Evolutionary conservation across 2,888 invertebrate species (phyloP), one percentile per base, ranked within the genome.

Genomic region (Ochropleura leucogaster): DNA sequence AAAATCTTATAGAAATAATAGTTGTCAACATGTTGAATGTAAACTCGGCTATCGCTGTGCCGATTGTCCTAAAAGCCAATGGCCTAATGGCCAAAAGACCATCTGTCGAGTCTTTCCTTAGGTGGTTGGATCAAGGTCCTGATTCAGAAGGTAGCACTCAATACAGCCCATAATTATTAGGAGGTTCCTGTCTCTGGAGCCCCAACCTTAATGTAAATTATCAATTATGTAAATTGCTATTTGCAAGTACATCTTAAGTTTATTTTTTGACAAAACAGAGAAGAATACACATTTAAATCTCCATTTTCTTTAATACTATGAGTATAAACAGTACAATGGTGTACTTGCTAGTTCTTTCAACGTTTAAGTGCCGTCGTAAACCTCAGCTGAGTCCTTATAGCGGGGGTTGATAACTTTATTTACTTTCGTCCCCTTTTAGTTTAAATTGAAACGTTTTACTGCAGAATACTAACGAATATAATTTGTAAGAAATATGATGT

Each of bases 351-450:
- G 82, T 81, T 75, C 69, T 70, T 75, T 74, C 64, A 70, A 30
- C 82, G 49, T 74, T 84, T 85, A 74, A 84, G 69, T 70, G 10
- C 30, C n/a, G 42, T 81, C 85, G 67, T 81, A 84, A 84, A 81
- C 63, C 67, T 64, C 72, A 67, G 59, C 55, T 51, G 71, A 55
- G 12, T 70, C 57, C 81, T 82, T 82, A 72, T 68, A 55, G 62
- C 69, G 3, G 0, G 47, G 64, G 51, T 77, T 82, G 72, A 75
- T 81, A 85, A 69, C 77, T 68, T 72, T 82, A 77, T 85, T 72
- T 69, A 82, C 30, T 81, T 71, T 79, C 59, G 64, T 53, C 30
- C 44, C 42, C 55, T 72, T 57, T 74, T 53, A 80, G 40, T 63
- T 81, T 53, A 68, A 84, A 84, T 80, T 80, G 68, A 68, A 81